Conservation (phyloP, 1,140 invertebrate species). For the Subanguina moxae region DNA sequence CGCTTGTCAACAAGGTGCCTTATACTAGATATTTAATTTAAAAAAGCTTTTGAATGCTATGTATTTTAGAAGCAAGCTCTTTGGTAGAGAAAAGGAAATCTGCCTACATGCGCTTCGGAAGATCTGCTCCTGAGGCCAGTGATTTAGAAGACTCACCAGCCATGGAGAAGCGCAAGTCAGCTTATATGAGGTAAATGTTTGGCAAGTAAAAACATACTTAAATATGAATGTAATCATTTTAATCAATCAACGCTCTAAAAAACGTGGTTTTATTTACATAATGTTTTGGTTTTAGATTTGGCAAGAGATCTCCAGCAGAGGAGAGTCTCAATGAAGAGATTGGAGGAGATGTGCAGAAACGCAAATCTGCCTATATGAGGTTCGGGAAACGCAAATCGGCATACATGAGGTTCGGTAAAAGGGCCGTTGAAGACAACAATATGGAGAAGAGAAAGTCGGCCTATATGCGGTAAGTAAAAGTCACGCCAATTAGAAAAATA, state of each 20-base stretch:
- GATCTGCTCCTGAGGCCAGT: conserved; percentile 9
- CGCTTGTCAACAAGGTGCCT: conserved; percentile 2
- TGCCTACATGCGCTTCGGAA: conserved; percentile 34
- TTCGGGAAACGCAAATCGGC: conserved; percentile 33
- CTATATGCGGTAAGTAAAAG: background rate
- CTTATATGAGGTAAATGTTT: conserved; percentile 28
- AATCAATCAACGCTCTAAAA: no score
- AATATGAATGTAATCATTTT: no score
- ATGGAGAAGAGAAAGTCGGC: background rate
- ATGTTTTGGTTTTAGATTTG: conserved; percentile 25
- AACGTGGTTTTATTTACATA: background rate
- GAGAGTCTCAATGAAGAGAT: background rate
- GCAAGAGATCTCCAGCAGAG: conserved; percentile 14
- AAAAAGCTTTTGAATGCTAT: background rate
- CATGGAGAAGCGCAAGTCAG: conserved; percentile 32
- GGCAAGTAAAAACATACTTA: no score
- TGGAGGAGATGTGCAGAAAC: conserved; percentile 24
- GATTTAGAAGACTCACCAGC: background rate
- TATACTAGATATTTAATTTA: background rate
- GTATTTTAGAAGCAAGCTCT: background rate
- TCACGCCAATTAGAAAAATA: no score
- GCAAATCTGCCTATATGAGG: conserved; percentile 33
- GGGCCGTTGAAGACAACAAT: background rate
- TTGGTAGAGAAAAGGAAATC: conserved; percentile 28
- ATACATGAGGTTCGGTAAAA: conserved; percentile 32